Evolutionary conservation across 1,140 invertebrate genomes (phyloP), one percentile per base, ranked within the genome.

Genomic region (Metopolophium dirhodum): DNA sequence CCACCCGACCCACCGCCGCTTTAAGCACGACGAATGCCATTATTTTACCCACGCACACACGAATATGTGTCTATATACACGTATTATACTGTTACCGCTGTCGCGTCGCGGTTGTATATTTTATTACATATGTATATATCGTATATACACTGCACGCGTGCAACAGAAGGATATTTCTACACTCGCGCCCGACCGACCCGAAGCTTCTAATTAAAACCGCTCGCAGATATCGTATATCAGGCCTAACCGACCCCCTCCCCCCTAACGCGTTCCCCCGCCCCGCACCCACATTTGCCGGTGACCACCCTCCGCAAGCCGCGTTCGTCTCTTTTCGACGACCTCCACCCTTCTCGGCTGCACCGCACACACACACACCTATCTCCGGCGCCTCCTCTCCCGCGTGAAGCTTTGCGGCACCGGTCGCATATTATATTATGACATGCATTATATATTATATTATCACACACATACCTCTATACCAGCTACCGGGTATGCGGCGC

Each of bases 151-250:
- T 47, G 45, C 45, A 8, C 45, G n/a, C 85, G 30, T 87, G 61
- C 61, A 77, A 77, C 61, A 77, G 61, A 77, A 77, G 61, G 61
- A 77, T 77, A 77, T n/a, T 35, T 77, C 30, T 77, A 35, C 61
- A 87, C 45, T 14, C 41, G 45, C 47, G 86, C 1, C 7, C 30
- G 30, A 22, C 47, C 86, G 14, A 87, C 86, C 88, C n/a, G 14
- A 18, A 89, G 51, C 91, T 92, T 92, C 91, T 92, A 92, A 92
- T 92, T 92, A 92, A 92, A 92, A 92, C 91, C 77, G n/a, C 61
- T 49, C 41, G 68, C 47, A 35, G 68, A 83, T 92, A 92, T 92
- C 91, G 91, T 92, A 92, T 92, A 92, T 92, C 91, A 92, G 91
- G 37, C 35, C 37, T 35, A 35, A 45, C 37, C 54, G 41, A 30